Conservation (phyloP, 2,888 invertebrate species). For the Drosophila percnosoma region DNA sequence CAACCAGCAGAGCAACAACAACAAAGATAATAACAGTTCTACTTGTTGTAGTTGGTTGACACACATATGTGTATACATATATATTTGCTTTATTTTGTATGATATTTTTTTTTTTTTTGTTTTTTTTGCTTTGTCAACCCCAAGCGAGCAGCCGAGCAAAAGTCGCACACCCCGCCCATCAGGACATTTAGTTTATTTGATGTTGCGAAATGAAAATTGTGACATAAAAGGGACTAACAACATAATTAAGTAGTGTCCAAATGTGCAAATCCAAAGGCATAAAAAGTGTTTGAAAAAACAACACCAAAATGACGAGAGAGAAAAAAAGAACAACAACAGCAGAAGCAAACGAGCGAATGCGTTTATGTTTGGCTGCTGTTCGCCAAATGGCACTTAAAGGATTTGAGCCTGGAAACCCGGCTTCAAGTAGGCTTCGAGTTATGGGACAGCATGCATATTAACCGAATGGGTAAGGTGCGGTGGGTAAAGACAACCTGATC, state of each 20-base stretch:
- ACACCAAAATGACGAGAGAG: slow-evolving; percentile 7
- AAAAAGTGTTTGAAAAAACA: slow-evolving; percentile 62
- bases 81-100: slow-evolving; percentile 6
- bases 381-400: slow-evolving; percentile 75
- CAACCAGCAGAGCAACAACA: slow-evolving; percentile 22
- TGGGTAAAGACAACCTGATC: slow-evolving; percentile 10
- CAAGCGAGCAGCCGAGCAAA: slow-evolving; percentile 19
- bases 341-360: slow-evolving; percentile 33
- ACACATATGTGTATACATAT: slow-evolving; percentile 1
- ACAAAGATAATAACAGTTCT: slow-evolving; percentile 4
- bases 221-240: slow-evolving; percentile 81
- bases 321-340: slow-evolving; percentile 14
- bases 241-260: slow-evolving; percentile 79
- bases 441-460: slow-evolving; percentile 42
- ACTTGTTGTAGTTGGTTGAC: slow-evolving; percentile 12
- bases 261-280: slow-evolving; percentile 78
- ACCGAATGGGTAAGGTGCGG: slow-evolving; percentile 14
- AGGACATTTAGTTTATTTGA: slow-evolving; percentile 78
- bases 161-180: slow-evolving; percentile 16
- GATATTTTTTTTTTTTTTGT: slow-evolving; percentile 1
- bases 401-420: slow-evolving; percentile 51
- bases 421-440: slow-evolving; percentile 59
- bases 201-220: slow-evolving; percentile 79
- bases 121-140: slow-evolving; percentile 1
- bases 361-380: slow-evolving; percentile 49